A percentile compares a stretch with the other conserved stretches of the same genome.
These are phyloP conservation scores for Chironomus riparius DNA, from an alignment of 2,888 invertebrate species.

Conservation along the genomic window DNA sequence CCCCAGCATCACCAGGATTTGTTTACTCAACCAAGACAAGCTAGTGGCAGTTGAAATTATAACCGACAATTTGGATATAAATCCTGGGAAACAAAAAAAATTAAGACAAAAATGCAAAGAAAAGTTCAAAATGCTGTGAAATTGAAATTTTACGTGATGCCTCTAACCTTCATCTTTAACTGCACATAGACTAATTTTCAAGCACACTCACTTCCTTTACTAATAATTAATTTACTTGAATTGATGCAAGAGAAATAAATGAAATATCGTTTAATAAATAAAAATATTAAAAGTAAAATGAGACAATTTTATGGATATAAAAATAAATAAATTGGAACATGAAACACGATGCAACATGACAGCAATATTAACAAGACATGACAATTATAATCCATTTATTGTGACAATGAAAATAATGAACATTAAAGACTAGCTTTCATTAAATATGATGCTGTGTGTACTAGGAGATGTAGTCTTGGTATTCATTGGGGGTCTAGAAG, in stretches of 20 bases:
- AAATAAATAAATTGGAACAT: too few species aligned
- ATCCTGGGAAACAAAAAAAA: constrained; percentile 36
- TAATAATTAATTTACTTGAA: not conserved
- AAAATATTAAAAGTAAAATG: not conserved
- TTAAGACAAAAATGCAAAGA: not conserved
- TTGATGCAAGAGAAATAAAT: not conserved
- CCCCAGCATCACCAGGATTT: not conserved
- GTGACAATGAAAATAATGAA: too few species aligned
- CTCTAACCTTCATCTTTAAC: not conserved
- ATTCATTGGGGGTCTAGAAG: too few species aligned
- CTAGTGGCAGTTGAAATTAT: constrained; percentile 41
- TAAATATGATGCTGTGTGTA: too few species aligned
- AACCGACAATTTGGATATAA: constrained; percentile 44
- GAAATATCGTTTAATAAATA: not conserved
- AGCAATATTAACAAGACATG: too few species aligned
- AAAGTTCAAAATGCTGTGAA: too few species aligned
- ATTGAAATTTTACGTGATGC: not conserved
- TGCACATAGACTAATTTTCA: not conserved
- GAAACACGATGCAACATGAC: too few species aligned
- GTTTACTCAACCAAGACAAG: constrained; percentile 24
- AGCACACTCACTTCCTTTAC: not conserved
- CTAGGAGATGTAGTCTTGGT: too few species aligned
- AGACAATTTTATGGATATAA: too few species aligned
- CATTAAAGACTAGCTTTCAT: too few species aligned
- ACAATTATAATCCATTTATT: too few species aligned